These are phyloP conservation scores for Machaerirhynchus nigripectus DNA, from an alignment of 2,113 vertebrate genomes.

Conservation along the genomic window DNA sequence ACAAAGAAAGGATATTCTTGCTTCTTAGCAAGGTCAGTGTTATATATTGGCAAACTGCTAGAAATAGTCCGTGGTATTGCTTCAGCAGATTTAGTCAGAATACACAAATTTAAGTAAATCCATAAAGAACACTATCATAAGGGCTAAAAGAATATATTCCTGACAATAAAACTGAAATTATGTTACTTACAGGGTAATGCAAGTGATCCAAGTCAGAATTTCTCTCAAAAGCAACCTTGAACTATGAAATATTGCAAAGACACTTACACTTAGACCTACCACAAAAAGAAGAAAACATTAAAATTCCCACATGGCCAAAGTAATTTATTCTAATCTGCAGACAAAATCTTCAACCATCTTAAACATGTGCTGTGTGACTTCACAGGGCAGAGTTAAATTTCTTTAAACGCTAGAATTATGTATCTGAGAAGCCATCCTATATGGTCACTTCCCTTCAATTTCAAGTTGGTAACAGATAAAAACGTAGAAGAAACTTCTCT, in stretches of 20 bases:
- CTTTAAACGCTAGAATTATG: background rate
- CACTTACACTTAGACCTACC: background rate
- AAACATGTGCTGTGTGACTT: background rate
- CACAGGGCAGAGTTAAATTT: background rate
- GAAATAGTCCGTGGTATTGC: background rate
- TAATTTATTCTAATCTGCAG: background rate
- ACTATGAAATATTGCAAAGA: background rate
- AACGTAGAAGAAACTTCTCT: background rate
- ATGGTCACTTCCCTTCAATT: background rate
- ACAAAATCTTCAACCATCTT: background rate
- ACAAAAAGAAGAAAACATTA: background rate
- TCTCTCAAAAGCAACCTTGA: background rate
- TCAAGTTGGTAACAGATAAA: background rate
- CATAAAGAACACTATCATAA: background rate
- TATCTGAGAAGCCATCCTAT: background rate
- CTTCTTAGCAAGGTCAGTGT: background rate
- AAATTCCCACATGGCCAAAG: background rate
- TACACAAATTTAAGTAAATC: background rate
- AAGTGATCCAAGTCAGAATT: background rate
- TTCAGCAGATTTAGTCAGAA: background rate
- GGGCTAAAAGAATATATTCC: background rate
- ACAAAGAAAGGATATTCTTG: background rate
- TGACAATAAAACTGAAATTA: background rate
- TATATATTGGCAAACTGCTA: background rate
- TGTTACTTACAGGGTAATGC: background rate